Conservation (phyloP, 2,888 invertebrate genomes). For the Ferrisia virgata region DNA sequence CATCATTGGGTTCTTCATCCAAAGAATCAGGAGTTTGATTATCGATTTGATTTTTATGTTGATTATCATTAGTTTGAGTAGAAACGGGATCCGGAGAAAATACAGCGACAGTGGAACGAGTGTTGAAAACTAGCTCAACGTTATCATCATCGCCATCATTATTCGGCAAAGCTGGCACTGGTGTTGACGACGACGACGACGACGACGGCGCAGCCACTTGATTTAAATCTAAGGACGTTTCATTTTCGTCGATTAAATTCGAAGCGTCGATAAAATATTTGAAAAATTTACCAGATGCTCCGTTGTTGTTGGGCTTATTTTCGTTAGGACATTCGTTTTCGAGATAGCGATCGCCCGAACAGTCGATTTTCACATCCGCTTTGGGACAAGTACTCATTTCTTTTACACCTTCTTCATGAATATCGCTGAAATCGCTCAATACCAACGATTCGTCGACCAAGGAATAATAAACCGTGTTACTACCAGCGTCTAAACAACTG, state of each 20-base stretch:
- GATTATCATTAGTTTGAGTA: background rate
- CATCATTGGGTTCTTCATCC: constrained; percentile 18
- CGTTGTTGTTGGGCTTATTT: background rate
- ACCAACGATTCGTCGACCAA: constrained; percentile 37
- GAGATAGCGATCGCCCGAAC: background rate
- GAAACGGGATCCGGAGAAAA: background rate
- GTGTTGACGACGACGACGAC: background rate
- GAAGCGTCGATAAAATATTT: constrained; percentile 42
- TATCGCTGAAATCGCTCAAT: constrained; percentile 38
- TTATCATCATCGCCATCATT: no score
- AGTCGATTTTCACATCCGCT: background rate
- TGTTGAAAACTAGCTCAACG: background rate
- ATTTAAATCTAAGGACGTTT: background rate
- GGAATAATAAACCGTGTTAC: constrained; percentile 32
- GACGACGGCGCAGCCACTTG: background rate
- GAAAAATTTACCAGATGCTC: background rate
- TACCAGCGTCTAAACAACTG: background rate
- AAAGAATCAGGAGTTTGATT: constrained; percentile 33
- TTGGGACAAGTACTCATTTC: constrained; percentile 13
- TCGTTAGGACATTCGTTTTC: background rate
- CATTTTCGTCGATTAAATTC: constrained; percentile 13
- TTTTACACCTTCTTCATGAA: constrained; percentile 34
- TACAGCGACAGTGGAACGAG: no score
- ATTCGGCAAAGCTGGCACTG: no score
- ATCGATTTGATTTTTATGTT: background rate